A percentile compares a stretch with the other conserved stretches of the same genome.
These are phyloP conservation scores for Gambusia holbrooki DNA, from an alignment of 2,113 vertebrate genomes.

Conservation along the genomic window DNA sequence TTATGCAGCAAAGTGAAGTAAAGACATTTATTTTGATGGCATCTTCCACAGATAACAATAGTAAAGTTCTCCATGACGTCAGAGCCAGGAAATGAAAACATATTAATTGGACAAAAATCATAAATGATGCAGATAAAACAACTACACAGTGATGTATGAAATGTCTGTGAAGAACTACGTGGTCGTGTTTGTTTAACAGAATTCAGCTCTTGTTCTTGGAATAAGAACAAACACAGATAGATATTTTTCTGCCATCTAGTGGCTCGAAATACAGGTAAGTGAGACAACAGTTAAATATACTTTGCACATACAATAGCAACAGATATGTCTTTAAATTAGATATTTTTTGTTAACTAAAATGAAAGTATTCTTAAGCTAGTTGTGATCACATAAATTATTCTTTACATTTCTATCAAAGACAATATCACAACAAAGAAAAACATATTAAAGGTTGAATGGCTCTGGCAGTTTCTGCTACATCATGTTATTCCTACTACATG, in stretches of 20 bases:
- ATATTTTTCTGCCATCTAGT: slow-evolving; percentile 2
- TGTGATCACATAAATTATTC: neutral
- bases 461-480: no score
- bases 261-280: neutral
- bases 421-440: no score
- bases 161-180: neutral
- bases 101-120: neutral
- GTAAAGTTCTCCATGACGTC: neutral
- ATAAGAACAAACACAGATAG: no score
- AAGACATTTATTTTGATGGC: no score
- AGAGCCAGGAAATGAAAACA: neutral
- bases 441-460: no score
- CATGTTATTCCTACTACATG: neutral
- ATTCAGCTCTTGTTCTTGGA: no score
- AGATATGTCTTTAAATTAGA: no score
- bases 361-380: neutral
- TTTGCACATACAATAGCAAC: neutral
- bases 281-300: neutral
- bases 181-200: neutral
- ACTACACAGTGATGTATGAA: neutral
- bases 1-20: no score
- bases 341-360: no score
- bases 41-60: neutral
- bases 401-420: neutral
- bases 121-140: neutral